Percentiles rank a stretch among this genome's conserved stretches.
These are phyloP conservation scores for Medauroidea extradentata DNA, from an alignment of 1,140 invertebrate genomes.

Conservation along the genomic window DNA sequence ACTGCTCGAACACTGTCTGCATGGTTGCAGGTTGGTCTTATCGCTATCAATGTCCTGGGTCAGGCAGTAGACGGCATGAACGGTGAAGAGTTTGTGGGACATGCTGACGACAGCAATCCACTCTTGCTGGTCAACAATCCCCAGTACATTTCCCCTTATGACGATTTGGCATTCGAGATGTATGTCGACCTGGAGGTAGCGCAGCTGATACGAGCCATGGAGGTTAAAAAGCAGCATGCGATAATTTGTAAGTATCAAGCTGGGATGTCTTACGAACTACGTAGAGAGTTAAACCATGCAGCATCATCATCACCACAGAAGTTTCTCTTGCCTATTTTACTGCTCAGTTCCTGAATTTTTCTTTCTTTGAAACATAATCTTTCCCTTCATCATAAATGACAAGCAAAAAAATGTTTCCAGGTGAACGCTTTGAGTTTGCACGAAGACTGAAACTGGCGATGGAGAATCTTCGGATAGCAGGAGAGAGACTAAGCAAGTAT, in stretches of 20 bases:
- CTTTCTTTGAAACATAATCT: too few species aligned
- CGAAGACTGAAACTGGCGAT: slow-evolving; percentile 84
- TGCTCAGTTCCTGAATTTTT: too few species aligned
- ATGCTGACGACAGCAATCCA: slow-evolving; percentile 8
- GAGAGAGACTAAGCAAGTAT: slow-evolving; percentile 85
- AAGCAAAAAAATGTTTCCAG: slow-evolving; percentile 45
- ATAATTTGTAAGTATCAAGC: slow-evolving; percentile 55
- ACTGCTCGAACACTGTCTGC: too few species aligned
- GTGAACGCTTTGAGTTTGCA: slow-evolving; percentile 87
- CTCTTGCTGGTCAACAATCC: slow-evolving; percentile 36
- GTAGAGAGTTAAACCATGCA: not conserved
- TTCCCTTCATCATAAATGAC: too few species aligned
- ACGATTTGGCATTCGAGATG: slow-evolving; percentile 96
- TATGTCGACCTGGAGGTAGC: slow-evolving; percentile 93
- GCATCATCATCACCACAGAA: not conserved
- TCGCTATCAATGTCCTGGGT: slow-evolving; percentile 74
- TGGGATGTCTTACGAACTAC: not conserved
- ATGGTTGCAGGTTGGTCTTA: slow-evolving; percentile 60
- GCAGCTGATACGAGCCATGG: slow-evolving; percentile 79
- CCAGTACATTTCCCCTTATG: slow-evolving; percentile 76
- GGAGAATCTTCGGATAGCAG: slow-evolving; percentile 72
- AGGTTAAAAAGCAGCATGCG: slow-evolving; percentile 79
- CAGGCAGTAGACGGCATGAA: slow-evolving; percentile 31
- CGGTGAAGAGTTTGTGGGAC: slow-evolving; percentile 27
- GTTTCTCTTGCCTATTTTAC: too few species aligned